Conservation (phyloP, 2,797 vertebrate species). For the Acipenser oxyrinchus region DNA sequence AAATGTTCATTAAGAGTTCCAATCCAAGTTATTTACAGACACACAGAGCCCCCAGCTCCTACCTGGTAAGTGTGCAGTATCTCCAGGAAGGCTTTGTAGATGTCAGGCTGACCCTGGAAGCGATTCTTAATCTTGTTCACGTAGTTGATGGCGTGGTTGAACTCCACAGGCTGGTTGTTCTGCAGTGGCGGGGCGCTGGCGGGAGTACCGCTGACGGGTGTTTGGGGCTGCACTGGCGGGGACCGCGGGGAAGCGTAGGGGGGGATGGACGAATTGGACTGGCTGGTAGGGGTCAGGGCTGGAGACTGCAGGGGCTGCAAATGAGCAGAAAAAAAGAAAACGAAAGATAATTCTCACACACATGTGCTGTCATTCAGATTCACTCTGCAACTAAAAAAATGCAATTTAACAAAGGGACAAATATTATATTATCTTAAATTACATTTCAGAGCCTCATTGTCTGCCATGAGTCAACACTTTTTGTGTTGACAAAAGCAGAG, state of each 20-base stretch:
- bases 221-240: slow-evolving; percentile 84
- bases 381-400: not conserved
- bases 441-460: no score
- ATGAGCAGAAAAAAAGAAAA: slow-evolving; percentile 23
- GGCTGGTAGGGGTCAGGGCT: slow-evolving; percentile 83
- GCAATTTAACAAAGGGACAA: not conserved
- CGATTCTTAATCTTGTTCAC: slow-evolving; percentile 99
- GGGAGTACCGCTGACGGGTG: slow-evolving; percentile 88
- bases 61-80: slow-evolving; percentile 97
- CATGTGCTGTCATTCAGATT: not conserved
- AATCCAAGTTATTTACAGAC: no score
- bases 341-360: slow-evolving; percentile 3
- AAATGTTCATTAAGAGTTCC: no score
- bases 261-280: slow-evolving; percentile 87
- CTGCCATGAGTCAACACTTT: no score
- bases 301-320: slow-evolving; percentile 83
- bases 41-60: slow-evolving; percentile 18
- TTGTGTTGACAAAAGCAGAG: no score
- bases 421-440: not conserved
- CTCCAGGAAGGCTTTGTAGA: slow-evolving; percentile 97
- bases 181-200: slow-evolving; percentile 82
- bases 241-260: slow-evolving; percentile 91
- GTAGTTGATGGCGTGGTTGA: slow-evolving; percentile 97
- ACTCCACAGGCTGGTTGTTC: slow-evolving; percentile 98
- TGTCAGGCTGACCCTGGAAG: slow-evolving; percentile 96